phyloP scores from a whole-genome alignment of 2,888 invertebrate species.

The Thumatha senex region DNA sequence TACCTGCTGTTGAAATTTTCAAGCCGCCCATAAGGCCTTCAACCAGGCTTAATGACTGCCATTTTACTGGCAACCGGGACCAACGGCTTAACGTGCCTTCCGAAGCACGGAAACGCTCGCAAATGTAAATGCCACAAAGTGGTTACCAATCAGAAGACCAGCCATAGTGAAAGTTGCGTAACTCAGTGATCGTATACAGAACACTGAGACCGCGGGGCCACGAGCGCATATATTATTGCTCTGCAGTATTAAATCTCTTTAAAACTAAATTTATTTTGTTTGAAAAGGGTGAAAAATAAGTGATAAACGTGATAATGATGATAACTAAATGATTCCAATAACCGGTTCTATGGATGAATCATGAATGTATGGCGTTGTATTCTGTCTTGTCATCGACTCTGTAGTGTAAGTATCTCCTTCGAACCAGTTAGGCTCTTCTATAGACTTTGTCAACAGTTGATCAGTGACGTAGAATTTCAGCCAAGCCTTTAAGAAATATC shows the following conservation, averaged over 20 bases:
- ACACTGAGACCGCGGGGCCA: no score
- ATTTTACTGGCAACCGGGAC: no score
- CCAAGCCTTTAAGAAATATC: conserved; percentile 79
- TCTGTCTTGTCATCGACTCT: conserved; percentile 66
- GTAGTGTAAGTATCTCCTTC: conserved; percentile 68
- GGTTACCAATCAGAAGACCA: no score
- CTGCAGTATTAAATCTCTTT: conserved; percentile 53
- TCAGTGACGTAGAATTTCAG: conserved; percentile 84
- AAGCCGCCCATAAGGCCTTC: no score
- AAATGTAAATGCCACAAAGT: no score
- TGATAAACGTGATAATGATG: conserved; percentile 46
- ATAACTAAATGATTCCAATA: conserved; percentile 76
- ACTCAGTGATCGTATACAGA: no score
- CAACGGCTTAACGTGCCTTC: no score
- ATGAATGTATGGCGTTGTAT: conserved; percentile 62
- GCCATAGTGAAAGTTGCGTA: no score
- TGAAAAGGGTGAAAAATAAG: conserved; percentile 58
- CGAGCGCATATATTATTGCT: conserved; percentile 45
- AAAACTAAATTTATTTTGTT: conserved; percentile 53
- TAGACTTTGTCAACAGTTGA: conserved; percentile 75
- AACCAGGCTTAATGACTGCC: no score
- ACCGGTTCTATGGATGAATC: conserved; percentile 75
- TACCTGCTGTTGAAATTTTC: no score
- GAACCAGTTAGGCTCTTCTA: conserved; percentile 79
- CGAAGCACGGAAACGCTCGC: no score